These are phyloP conservation scores for Glomeris maerens DNA, from an alignment of 1,140 invertebrate species.

Conservation along the genomic window DNA sequence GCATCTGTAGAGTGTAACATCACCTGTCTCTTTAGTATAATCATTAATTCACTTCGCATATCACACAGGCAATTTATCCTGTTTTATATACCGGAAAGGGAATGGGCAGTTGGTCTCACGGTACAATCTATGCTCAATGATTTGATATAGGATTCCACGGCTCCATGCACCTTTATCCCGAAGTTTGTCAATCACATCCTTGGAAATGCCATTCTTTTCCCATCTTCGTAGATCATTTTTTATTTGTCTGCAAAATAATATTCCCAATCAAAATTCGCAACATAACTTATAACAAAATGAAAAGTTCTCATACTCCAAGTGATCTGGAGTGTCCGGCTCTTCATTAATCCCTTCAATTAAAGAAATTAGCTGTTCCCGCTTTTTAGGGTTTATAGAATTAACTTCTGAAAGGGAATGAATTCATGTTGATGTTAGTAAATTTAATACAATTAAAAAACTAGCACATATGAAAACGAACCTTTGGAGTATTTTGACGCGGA, in stretches of 20 bases:
- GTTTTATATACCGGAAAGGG: slow-evolving; percentile 35
- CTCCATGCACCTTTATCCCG: slow-evolving; percentile 41
- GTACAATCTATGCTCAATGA: slow-evolving; percentile 64
- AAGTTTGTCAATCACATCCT: slow-evolving; percentile 48
- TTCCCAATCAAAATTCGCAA: no score
- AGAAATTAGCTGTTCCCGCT: no score
- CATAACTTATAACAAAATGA: neutral
- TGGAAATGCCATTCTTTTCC: no score
- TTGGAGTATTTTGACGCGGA: no score
- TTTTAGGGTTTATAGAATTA: no score
- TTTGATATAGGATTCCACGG: slow-evolving; percentile 69
- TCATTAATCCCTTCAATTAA: no score
- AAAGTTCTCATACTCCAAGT: slow-evolving; percentile 21
- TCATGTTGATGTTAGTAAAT: no score
- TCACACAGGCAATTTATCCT: neutral
- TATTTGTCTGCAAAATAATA: slow-evolving; percentile 42
- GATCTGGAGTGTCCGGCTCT: neutral
- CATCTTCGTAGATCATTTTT: slow-evolving; percentile 52
- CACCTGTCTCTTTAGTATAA: neutral
- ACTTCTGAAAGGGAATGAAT: no score
- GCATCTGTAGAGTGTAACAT: slow-evolving; percentile 46
- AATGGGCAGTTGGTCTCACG: slow-evolving; percentile 76
- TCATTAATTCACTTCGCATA: slow-evolving; percentile 1
- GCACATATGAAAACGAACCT: no score
- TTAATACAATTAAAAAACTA: no score